Evolutionary conservation across 2,888 invertebrate genomes (phyloP).

Genomic region (Drosophila gaucha): DNA sequence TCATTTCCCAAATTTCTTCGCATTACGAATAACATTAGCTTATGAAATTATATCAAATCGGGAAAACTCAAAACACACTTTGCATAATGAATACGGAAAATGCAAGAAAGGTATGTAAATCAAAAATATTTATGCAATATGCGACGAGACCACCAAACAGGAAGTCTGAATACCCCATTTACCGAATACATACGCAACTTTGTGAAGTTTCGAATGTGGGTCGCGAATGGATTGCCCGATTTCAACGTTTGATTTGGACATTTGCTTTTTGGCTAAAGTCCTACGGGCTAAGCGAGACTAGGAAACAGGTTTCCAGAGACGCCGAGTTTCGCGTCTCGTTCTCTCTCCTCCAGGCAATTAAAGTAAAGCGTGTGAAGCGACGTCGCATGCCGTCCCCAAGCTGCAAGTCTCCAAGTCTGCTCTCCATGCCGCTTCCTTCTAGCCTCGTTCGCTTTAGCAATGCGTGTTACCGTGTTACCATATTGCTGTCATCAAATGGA

Average conservation of each 20-base stretch:
- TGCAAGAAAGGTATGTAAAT: slow-evolving; percentile 28
- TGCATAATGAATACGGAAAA: slow-evolving; percentile 54
- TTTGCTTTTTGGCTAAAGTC: slow-evolving; percentile 22
- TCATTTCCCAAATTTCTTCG: no score
- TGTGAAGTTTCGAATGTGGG: slow-evolving; percentile 32
- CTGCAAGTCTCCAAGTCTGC: no score
- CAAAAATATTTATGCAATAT: slow-evolving; percentile 46
- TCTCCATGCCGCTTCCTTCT: background rate
- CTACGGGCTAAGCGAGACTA: slow-evolving; percentile 11
- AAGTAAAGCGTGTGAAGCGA: slow-evolving; percentile 67
- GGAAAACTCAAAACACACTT: slow-evolving; percentile 1
- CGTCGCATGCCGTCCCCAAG: slow-evolving; percentile 37
- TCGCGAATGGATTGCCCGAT: slow-evolving; percentile 16
- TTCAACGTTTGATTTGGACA: slow-evolving; percentile 14
- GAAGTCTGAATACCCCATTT: slow-evolving; percentile 50
- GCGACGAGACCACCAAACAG: slow-evolving; percentile 42
- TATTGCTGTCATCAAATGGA: slow-evolving; percentile 43
- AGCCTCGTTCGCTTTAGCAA: slow-evolving; percentile 35
- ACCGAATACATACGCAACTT: background rate
- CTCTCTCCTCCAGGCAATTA: slow-evolving; percentile 32
- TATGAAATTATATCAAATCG: no score
- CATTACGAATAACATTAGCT: no score
- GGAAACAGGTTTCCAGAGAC: slow-evolving; percentile 29
- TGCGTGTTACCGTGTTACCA: slow-evolving; percentile 73
- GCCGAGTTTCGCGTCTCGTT: background rate